phyloP scores from a whole-genome alignment of 2,113 vertebrate species.

The Ammodytes dubius region DNA sequence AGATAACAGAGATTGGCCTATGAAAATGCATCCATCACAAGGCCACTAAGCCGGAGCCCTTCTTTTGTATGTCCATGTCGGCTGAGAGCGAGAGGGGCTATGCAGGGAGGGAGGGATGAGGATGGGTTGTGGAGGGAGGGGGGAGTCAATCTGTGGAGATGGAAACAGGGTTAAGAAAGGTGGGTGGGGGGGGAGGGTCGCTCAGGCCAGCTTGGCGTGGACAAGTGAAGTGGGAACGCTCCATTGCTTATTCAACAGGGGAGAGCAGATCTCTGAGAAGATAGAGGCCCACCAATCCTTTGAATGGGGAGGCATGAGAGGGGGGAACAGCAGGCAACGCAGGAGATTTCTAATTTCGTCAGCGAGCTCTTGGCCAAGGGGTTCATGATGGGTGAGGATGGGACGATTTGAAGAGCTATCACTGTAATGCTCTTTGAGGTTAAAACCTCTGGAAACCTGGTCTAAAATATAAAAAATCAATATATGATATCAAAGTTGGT shows the following conservation, averaged over 20 bases:
- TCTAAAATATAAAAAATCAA: too few relatives aligned
- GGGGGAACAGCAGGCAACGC: slow-evolving; percentile 29
- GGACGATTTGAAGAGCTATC: slow-evolving; percentile 22
- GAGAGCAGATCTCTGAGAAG: slow-evolving; percentile 77
- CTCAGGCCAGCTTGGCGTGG: slow-evolving; percentile 71
- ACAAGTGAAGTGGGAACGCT: slow-evolving; percentile 74
- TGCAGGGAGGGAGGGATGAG: not conserved
- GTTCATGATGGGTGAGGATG: slow-evolving; percentile 52
- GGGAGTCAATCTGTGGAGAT: slow-evolving; percentile 67
- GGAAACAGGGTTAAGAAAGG: slow-evolving; percentile 61
- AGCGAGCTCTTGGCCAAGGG: slow-evolving; percentile 39
- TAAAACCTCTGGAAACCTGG: not conserved
- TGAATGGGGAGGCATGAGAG: slow-evolving; percentile 44
- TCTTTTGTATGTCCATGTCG: slow-evolving; percentile 80
- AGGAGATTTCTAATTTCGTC: slow-evolving; percentile 80
- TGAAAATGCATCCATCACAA: slow-evolving; percentile 88
- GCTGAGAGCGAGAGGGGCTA: slow-evolving; percentile 59
- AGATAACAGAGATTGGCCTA: slow-evolving; percentile 87
- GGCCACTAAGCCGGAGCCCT: slow-evolving; percentile 81
- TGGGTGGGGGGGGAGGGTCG: slow-evolving; percentile 56
- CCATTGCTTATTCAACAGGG: slow-evolving; percentile 86
- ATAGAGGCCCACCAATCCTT: slow-evolving; percentile 79
- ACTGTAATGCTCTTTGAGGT: slow-evolving; percentile 46
- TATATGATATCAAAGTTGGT: too few relatives aligned
- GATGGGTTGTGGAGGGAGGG: not conserved